Evolutionary conservation across 2,113 vertebrate species (phyloP), one percentile per base, ranked within the genome.

Genomic region (Corydoras sp.): DNA sequence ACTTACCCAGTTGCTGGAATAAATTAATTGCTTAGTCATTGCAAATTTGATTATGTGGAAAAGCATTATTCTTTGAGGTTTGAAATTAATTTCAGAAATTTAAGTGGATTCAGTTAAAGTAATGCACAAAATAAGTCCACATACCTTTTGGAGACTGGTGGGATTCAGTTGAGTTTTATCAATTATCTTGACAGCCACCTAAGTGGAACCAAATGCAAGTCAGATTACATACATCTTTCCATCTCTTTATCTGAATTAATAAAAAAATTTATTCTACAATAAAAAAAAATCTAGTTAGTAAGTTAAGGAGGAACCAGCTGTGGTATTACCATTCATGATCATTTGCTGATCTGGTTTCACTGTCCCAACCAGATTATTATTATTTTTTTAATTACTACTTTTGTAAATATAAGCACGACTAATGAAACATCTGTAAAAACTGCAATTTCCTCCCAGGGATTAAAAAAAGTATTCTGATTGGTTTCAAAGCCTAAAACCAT

Each of bases 101-200:
- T 12, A 8, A 11, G 4, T 15, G 8, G 11, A 15, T 15, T 53
- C 14, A 12, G 14, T 8, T 30, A 29, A 24, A 51, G 12, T 5
- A 50, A 12, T 7, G 5, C 24, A 54, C 18, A 53, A 53, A 53
- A 53, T 12, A 58, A 59, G 1, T 10, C 30, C n/a, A n/a, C 82
- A 90, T 91, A 98, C 96, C 95, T 97, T 98, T 87, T 98, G 96
- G 83, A 98, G 91, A 88, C 96, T 98, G 72, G 95, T 96, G 75
- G 95, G 95, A 85, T 98, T 98, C 85, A 98, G 90, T 84, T 97
- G 95, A 61, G 95, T 98, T 91, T 98, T 98, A 89, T 98, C 96
- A 88, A 98, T 98, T 87, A 98, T 98, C 92, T 98, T 98, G 85
- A 98, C 94, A 70, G 96, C 95, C 80, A 98, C 96, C 96, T 74